Conservation (phyloP, 2,888 invertebrate genomes). For the Colletes collaris region DNA sequence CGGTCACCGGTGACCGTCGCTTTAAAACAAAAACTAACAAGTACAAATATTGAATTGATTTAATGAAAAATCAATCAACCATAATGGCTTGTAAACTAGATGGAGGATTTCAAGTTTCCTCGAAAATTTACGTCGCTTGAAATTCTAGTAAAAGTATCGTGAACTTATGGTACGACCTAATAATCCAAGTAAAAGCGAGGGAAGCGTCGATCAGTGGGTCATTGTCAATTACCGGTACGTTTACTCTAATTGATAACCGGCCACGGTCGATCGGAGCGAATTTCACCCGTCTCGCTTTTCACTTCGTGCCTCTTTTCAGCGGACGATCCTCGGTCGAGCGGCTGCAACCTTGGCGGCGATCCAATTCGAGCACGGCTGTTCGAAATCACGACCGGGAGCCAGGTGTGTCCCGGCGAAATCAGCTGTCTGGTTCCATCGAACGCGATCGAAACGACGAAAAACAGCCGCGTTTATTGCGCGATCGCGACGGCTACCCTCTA, state of each 20-base stretch:
- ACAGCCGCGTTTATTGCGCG: not conserved
- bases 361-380: constrained; percentile 57
- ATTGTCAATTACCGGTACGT: too few relatives aligned
- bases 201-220: too few relatives aligned
- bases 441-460: constrained; percentile 42
- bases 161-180: too few relatives aligned
- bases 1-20: too few relatives aligned
- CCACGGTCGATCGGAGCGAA: constrained; percentile 34
- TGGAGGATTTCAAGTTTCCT: too few relatives aligned
- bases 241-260: constrained; percentile 51
- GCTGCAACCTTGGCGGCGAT: constrained; percentile 60
- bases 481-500: not conserved
- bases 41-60: too few relatives aligned
- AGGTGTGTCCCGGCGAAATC: constrained; percentile 60
- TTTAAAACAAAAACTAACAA: too few relatives aligned
- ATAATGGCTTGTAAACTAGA: too few relatives aligned
- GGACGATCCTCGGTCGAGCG: not conserved
- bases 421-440: constrained; percentile 57
- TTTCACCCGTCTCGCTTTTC: constrained; percentile 56
- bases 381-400: constrained; percentile 54
- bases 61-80: too few relatives aligned
- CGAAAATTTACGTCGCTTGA: too few relatives aligned
- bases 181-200: too few relatives aligned
- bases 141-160: too few relatives aligned
- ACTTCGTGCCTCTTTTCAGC: constrained; percentile 22